A percentile compares a stretch with the other conserved stretches of the same genome.
phyloP scores from a whole-genome alignment of 1,140 invertebrate genomes.

The Caenorhabditis tropicalis region DNA sequence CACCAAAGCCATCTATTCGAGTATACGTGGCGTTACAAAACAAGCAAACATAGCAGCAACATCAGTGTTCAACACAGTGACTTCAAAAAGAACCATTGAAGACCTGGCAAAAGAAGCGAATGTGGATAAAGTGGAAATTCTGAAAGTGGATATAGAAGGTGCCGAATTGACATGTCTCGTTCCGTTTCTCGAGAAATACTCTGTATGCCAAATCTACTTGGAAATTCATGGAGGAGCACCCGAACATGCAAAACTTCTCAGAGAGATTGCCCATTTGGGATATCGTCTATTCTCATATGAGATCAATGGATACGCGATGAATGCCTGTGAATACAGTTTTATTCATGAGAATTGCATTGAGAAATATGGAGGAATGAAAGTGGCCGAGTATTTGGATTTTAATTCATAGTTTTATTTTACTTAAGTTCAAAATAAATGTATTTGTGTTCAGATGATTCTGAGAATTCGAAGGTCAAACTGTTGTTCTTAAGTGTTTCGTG shows the following conservation, averaged over 20 bases:
- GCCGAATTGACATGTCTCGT: constrained; percentile 5
- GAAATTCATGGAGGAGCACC: constrained; percentile 30
- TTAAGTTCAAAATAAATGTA: too few relatives aligned
- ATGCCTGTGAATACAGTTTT: constrained; percentile 42
- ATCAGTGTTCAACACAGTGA: background rate
- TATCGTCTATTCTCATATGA: constrained; percentile 42
- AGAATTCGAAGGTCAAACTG: too few relatives aligned
- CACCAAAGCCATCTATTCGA: background rate
- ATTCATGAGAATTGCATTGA: constrained; percentile 38
- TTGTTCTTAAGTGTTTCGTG: too few relatives aligned
- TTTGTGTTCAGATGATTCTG: too few relatives aligned
- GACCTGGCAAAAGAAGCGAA: background rate
- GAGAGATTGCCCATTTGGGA: background rate
- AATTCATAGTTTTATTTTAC: too few relatives aligned
- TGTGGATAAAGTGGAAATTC: background rate
- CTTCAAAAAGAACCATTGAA: background rate
- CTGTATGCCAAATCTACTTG: constrained; percentile 34
- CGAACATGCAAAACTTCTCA: background rate
- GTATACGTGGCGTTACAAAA: background rate
- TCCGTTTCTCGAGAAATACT: background rate
- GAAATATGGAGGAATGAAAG: background rate
- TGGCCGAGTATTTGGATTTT: constrained; percentile 13
- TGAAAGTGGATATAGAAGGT: constrained; percentile 49
- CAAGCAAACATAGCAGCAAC: background rate
- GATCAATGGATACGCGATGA: constrained; percentile 19